Base-by-base conservation (phyloP, 53 echinoderm and acorn worm species). In the Henricia sp. region DNA sequence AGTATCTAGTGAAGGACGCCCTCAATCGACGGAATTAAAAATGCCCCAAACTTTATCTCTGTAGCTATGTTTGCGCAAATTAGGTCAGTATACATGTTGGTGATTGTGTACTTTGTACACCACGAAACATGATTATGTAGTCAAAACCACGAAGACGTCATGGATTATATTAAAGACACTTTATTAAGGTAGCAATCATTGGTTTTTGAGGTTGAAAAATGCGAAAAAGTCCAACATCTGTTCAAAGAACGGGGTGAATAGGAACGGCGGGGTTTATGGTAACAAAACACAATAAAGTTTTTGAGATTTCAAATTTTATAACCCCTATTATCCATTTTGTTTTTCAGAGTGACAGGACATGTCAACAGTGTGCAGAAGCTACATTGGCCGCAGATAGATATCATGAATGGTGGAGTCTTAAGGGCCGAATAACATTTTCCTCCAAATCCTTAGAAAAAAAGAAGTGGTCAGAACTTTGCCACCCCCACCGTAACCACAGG, bases 171-270 rank as follows among this genome's bases (percentile, higher is more conserved):
- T n/a, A n/a, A n/a, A n/a, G n/a, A n/a, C n/a, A n/a, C n/a, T n/a
- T n/a, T n/a, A n/a, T n/a, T n/a, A n/a, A n/a, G n/a, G n/a, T n/a
- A n/a, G n/a, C n/a, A n/a, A n/a, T n/a, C n/a, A n/a, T n/a, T n/a
- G n/a, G n/a, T n/a, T n/a, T n/a, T n/a, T n/a, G n/a, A n/a, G n/a
- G n/a, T n/a, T n/a, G n/a, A n/a, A n/a, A n/a, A n/a, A n/a, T n/a
- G n/a, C n/a, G n/a, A n/a, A n/a, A n/a, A n/a, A n/a, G n/a, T n/a
- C n/a, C n/a, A n/a, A n/a, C n/a, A n/a, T n/a, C n/a, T n/a, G n/a
- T n/a, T n/a, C n/a, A n/a, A n/a, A 54, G 21, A 54, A 54, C 55
- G 55, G 19, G 55, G 55, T 54, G 55, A 54, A 54, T 10, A 54
- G 55, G 55, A 54, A 54, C 55, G 21, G 19, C 13, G 55, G 21